These are phyloP conservation scores for Stichopus horrens DNA, from an alignment of 53 echinoderm and acorn worm species.

Conservation along the genomic window DNA sequence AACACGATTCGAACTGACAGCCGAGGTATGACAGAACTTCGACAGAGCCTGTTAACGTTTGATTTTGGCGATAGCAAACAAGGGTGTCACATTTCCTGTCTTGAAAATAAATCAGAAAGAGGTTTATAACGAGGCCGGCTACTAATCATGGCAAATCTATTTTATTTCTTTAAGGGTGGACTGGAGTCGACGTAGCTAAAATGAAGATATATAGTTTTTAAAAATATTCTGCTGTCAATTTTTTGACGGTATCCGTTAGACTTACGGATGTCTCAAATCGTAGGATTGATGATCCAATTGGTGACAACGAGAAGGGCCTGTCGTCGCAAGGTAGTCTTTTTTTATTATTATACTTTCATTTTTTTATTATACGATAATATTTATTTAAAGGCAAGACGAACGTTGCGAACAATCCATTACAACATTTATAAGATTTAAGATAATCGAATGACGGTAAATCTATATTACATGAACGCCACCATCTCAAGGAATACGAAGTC, in stretches of 20 bases:
- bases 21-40: constrained; percentile 21
- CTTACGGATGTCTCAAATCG: neutral
- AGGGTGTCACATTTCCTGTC: neutral
- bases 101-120: constrained; percentile 3
- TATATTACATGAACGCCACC: no score
- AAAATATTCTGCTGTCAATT: neutral
- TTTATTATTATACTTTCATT: no score
- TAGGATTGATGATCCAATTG: neutral
- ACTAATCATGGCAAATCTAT: neutral
- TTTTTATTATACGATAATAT: neutral
- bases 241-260: neutral
- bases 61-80: constrained; percentile 33
- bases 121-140: neutral
- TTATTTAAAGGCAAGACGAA: neutral
- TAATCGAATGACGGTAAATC: no score
- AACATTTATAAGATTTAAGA: no score
- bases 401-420: no score
- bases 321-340: no score
- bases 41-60: neutral
- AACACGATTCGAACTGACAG: constrained; percentile 35
- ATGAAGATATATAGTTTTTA: neutral
- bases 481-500: no score
- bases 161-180: neutral
- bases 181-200: neutral
- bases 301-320: neutral